Evolutionary conservation across 2,888 invertebrate genomes (phyloP).

Genomic region (Euplagia quadripunctaria): DNA sequence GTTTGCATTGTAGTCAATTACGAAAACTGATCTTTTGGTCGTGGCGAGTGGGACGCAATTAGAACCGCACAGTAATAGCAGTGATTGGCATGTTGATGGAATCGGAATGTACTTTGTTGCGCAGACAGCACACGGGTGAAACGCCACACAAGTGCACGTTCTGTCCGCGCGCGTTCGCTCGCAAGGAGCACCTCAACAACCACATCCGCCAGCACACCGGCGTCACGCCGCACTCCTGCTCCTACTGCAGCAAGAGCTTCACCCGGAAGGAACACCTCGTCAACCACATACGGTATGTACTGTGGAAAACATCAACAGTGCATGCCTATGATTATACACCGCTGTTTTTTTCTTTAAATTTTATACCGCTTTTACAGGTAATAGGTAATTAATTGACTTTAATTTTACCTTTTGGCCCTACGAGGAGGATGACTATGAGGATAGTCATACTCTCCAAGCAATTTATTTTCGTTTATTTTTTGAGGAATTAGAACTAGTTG

Average conservation of each 20-base stretch:
- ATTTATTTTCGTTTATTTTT: no score
- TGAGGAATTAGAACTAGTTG: background rate
- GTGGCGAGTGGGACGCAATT: background rate
- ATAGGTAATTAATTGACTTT: no score
- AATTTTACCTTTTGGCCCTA: no score
- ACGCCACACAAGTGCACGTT: slow-evolving; percentile 92
- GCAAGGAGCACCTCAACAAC: slow-evolving; percentile 95
- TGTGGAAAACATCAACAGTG: background rate
- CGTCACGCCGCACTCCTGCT: slow-evolving; percentile 90
- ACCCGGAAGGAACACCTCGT: slow-evolving; percentile 91
- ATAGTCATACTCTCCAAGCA: no score
- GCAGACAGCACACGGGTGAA: slow-evolving; percentile 93
- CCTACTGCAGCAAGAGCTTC: slow-evolving; percentile 91
- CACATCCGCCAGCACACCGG: slow-evolving; percentile 93
- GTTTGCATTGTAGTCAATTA: background rate
- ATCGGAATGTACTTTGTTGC: slow-evolving; percentile 84
- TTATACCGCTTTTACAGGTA: no score
- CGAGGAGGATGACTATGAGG: no score
- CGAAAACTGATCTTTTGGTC: background rate
- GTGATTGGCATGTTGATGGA: slow-evolving; percentile 52
- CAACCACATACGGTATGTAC: slow-evolving; percentile 86
- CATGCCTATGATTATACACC: background rate
- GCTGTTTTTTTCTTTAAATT: background rate
- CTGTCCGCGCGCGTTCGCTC: slow-evolving; percentile 87
- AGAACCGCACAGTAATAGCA: slow-evolving; percentile 12